A percentile compares a stretch with the other conserved stretches of the same genome.
These are phyloP conservation scores for Cataglyphis rosenhaueri DNA, from an alignment of 2,888 invertebrate species.

Conservation along the genomic window DNA sequence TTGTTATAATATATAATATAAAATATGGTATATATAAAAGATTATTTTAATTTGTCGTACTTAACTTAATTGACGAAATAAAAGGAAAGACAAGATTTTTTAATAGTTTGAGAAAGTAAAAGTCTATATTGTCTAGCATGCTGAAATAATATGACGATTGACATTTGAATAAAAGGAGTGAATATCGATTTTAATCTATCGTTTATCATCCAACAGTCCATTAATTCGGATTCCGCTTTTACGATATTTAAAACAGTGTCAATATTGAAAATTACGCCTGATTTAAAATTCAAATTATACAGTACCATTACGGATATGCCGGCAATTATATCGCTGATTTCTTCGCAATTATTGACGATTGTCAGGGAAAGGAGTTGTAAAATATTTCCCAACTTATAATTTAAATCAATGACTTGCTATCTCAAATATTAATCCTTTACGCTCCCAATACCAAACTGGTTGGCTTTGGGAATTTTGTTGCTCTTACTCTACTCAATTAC, in stretches of 20 bases:
- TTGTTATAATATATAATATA: not conserved
- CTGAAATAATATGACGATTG: constrained; percentile 15
- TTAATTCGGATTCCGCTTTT: constrained; percentile 18
- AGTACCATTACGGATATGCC: not conserved
- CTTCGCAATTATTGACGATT: constrained; percentile 9
- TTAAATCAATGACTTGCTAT: not conserved
- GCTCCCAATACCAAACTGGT: not conserved
- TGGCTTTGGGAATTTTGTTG: not conserved
- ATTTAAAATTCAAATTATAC: constrained; percentile 39
- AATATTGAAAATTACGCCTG: constrained; percentile 33
- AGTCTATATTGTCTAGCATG: not conserved
- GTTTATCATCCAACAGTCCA: constrained; percentile 18
- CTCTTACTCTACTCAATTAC: not conserved
- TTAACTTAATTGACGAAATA: not conserved
- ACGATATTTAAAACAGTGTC: constrained; percentile 40
- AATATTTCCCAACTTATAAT: not conserved
- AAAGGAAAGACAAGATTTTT: not conserved
- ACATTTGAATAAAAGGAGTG: not conserved
- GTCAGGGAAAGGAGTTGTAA: not conserved
- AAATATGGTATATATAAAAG: not conserved
- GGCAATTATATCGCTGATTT: constrained; percentile 18
- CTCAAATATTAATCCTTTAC: constrained; percentile 8
- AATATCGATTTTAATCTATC: constrained; percentile 32
- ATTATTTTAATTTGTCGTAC: constrained; percentile 1
- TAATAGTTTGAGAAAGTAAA: not conserved